phyloP scores from a whole-genome alignment of 2,797 vertebrate genomes.

The Danio tinwini region DNA sequence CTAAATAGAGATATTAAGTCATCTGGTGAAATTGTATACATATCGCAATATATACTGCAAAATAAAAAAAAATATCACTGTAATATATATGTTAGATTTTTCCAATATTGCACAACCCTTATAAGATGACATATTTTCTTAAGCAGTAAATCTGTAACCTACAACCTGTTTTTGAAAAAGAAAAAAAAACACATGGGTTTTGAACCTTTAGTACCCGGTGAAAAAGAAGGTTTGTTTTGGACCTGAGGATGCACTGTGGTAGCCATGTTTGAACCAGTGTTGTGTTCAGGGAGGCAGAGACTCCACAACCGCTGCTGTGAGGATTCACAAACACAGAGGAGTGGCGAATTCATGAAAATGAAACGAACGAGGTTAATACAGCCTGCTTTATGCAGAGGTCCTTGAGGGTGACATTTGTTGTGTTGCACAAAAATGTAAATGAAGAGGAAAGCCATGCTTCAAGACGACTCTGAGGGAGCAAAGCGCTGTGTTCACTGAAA shows the following conservation, averaged over 20 bases:
- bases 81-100: no score
- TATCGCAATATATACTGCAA: no score
- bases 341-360: constrained; percentile 38
- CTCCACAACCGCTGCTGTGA: constrained; percentile 45
- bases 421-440: constrained; percentile 54
- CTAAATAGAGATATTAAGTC: no score
- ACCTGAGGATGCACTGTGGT: constrained; percentile 19
- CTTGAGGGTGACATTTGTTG: constrained; percentile 60
- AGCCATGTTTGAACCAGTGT: constrained; percentile 14
- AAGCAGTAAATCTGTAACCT: background rate
- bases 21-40: no score
- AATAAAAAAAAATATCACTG: no score
- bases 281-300: constrained; percentile 21
- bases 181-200: no score
- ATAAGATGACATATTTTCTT: background rate
- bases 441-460: constrained; percentile 33
- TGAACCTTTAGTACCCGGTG: constrained; percentile 12
- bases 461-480: constrained; percentile 24
- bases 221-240: constrained; percentile 12
- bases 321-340: constrained; percentile 49
- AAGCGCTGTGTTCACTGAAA: constrained; percentile 22
- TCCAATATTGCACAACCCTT: no score
- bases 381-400: constrained; percentile 56
- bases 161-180: background rate
- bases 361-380: constrained; percentile 58